Evolutionary conservation across 2,797 vertebrate genomes (phyloP).

Genomic region (Cephalopachus bancanus): DNA sequence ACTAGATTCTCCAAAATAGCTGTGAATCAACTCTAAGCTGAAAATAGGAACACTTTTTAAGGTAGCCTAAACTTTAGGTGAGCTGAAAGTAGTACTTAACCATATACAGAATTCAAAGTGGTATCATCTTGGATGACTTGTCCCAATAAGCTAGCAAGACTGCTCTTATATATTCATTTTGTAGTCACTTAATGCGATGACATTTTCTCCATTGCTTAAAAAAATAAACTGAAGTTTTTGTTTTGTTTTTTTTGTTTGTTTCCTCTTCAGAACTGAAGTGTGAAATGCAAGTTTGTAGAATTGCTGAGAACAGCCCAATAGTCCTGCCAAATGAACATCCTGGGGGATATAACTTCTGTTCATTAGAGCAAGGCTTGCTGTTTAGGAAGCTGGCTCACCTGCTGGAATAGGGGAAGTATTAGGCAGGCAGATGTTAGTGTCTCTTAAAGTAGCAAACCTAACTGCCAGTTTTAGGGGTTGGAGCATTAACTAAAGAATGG

Average conservation of each 20-base stretch:
- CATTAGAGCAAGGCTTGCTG: slow-evolving; percentile 69
- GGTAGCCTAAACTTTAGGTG: not conserved
- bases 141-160: slow-evolving; percentile 29
- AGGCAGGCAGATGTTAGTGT: slow-evolving; percentile 30
- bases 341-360: slow-evolving; percentile 60
- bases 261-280: slow-evolving; percentile 65
- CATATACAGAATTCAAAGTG: not conserved
- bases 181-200: not conserved
- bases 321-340: slow-evolving; percentile 73
- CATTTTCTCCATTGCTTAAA: slow-evolving; percentile 42
- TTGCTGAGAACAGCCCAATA: slow-evolving; percentile 74
- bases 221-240: slow-evolving; percentile 12
- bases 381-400: slow-evolving; percentile 57
- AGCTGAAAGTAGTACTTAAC: not conserved
- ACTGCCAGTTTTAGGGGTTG: not conserved
- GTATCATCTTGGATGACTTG: not conserved
- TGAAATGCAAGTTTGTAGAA: slow-evolving; percentile 76
- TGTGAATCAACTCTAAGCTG: slow-evolving; percentile 11
- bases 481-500: not conserved
- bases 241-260: not conserved
- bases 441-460: not conserved
- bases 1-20: slow-evolving; percentile 45
- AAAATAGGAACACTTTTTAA: slow-evolving; percentile 33
- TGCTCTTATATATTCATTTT: slow-evolving; percentile 57
- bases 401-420: not conserved